Evolutionary conservation across 2,888 invertebrate species (phyloP).

Genomic region (Platycnemis pennipes): DNA sequence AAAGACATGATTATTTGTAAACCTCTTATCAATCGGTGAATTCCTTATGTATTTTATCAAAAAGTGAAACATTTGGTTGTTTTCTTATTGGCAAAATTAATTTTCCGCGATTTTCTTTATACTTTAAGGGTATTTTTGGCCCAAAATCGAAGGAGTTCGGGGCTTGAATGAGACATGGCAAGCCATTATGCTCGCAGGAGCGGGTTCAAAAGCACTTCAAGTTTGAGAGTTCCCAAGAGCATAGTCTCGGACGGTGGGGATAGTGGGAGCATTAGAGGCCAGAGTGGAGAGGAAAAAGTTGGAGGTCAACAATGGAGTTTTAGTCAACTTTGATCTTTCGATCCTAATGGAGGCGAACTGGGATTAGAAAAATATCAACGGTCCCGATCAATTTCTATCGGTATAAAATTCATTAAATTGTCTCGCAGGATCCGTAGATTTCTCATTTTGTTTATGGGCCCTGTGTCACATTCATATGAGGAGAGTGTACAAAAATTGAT

Average conservation of each 20-base stretch:
- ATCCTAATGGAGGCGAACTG: not conserved
- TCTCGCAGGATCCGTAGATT: not conserved
- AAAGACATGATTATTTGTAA: too few species aligned
- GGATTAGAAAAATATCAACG: not conserved
- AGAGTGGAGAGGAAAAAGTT: not conserved
- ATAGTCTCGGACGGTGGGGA: not conserved
- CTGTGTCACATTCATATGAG: too few species aligned
- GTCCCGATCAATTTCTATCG: not conserved
- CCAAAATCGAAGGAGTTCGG: too few species aligned
- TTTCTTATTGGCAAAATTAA: too few species aligned
- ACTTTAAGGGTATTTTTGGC: too few species aligned
- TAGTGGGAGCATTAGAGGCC: not conserved
- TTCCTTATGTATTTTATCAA: too few species aligned
- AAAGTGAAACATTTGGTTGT: too few species aligned
- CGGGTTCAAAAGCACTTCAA: not conserved
- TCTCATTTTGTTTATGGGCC: not conserved
- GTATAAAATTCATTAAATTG: not conserved
- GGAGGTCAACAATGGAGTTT: not conserved
- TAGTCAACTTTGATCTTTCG: not conserved
- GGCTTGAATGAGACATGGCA: too few species aligned
- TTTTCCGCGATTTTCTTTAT: too few species aligned
- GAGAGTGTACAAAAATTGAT: too few species aligned
- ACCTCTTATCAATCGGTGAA: too few species aligned
- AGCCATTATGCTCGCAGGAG: too few species aligned
- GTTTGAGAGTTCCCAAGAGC: not conserved